These are phyloP conservation scores for Plutella xylostella DNA, from an alignment of 2,888 invertebrate genomes.

Conservation along the genomic window DNA sequence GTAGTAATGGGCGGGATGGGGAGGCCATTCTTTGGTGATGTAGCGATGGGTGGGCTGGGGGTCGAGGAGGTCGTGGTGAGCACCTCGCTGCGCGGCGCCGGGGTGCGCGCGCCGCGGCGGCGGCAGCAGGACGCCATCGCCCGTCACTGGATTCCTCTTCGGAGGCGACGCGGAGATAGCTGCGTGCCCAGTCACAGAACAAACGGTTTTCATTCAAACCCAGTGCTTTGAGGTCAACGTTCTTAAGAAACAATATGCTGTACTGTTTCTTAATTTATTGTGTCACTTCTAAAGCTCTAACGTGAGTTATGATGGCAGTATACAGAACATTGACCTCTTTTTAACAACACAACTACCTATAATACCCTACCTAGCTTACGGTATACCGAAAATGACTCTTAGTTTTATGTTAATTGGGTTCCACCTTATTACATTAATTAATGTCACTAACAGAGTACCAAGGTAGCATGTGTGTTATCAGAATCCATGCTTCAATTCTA, in stretches of 20 bases:
- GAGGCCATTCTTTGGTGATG: slow-evolving; percentile 49
- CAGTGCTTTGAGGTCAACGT: neutral
- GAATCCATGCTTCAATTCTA: too few relatives aligned
- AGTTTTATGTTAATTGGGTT: too few relatives aligned
- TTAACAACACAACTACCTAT: too few relatives aligned
- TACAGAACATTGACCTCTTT: slow-evolving; percentile 1
- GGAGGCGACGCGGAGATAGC: slow-evolving; percentile 43
- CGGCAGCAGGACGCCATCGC: slow-evolving; percentile 69
- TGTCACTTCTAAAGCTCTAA: neutral
- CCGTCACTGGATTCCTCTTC: slow-evolving; percentile 74
- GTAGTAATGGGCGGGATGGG: slow-evolving; percentile 53
- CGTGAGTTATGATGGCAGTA: neutral
- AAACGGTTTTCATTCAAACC: slow-evolving; percentile 55
- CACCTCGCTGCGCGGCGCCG: slow-evolving; percentile 62
- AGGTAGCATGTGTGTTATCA: too few relatives aligned
- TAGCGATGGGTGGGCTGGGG: slow-evolving; percentile 58
- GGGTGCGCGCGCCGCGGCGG: slow-evolving; percentile 62
- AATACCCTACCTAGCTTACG: too few relatives aligned
- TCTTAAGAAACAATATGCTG: neutral
- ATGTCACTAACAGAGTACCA: too few relatives aligned
- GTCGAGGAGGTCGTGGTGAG: slow-evolving; percentile 40
- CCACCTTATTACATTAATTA: too few relatives aligned
- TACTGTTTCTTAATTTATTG: too few relatives aligned
- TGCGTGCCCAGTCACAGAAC: slow-evolving; percentile 57
- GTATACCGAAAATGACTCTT: too few relatives aligned